Evolutionary conservation across 2,797 vertebrate species (phyloP).

Genomic region (Epinephelus coioides): DNA sequence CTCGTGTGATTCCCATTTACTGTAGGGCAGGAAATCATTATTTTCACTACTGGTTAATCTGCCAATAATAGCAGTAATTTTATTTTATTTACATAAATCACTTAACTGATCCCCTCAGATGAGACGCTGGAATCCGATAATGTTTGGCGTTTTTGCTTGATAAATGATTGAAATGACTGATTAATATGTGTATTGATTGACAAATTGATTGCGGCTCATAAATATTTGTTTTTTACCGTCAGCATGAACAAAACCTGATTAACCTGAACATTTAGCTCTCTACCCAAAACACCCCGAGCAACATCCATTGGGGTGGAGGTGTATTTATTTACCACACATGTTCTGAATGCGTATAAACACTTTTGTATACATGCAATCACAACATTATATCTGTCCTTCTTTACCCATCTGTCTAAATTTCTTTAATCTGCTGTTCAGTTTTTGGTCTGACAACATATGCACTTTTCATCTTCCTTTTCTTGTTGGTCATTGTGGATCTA

Average conservation of each 20-base stretch:
- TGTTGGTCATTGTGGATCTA: background rate
- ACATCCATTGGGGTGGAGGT: background rate
- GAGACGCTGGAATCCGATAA: background rate
- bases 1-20: background rate
- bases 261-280: background rate
- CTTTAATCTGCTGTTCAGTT: background rate
- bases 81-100: background rate
- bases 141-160: background rate
- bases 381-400: background rate
- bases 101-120: background rate
- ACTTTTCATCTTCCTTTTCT: conserved; percentile 37
- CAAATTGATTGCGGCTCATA: too few relatives aligned
- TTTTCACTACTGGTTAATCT: background rate
- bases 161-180: background rate
- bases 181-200: too few relatives aligned
- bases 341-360: background rate
- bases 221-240: background rate
- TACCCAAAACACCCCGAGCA: background rate
- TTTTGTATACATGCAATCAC: background rate
- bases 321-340: background rate
- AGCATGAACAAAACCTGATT: background rate
- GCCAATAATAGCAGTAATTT: background rate
- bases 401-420: background rate
- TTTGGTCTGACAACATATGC: background rate
- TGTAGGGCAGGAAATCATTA: background rate